These are phyloP conservation scores for Candoia aspera DNA, from an alignment of 2,113 vertebrate genomes.

Conservation along the genomic window DNA sequence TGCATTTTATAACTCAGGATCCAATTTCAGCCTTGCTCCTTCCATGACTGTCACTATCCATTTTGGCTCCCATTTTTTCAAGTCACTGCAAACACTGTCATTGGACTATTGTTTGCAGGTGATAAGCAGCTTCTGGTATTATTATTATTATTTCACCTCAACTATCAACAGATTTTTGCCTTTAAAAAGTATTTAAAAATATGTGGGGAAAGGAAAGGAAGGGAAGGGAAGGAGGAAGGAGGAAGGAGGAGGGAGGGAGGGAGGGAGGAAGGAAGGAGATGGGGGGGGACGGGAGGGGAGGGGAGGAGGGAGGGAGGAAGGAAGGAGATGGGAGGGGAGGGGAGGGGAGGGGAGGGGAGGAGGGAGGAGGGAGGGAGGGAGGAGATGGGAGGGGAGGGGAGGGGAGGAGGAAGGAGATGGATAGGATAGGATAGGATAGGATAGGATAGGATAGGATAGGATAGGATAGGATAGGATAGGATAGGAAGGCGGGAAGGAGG, in stretches of 20 bases:
- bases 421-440: no score
- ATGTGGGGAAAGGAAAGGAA: no score
- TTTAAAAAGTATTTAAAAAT: slow-evolving; percentile 67
- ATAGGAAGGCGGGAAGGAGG: neutral
- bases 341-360: neutral
- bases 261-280: neutral
- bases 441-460: neutral
- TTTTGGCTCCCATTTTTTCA: slow-evolving; percentile 78
- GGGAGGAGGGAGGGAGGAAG: neutral
- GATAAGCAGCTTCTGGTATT: slow-evolving; percentile 71
- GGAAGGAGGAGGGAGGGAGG: rapidly evolving
- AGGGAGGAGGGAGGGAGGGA: no score
- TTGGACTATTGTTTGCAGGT: slow-evolving; percentile 72
- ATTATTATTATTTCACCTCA: slow-evolving; percentile 74
- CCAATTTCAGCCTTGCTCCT: slow-evolving; percentile 79
- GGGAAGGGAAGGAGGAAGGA: neutral
- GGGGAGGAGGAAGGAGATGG: no score
- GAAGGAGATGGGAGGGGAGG: no score
- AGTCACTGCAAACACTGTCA: slow-evolving; percentile 71
- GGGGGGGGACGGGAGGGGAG: neutral
- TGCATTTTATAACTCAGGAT: slow-evolving; percentile 80
- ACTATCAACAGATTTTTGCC: slow-evolving; percentile 69
- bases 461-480: no score
- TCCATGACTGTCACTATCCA: slow-evolving; percentile 78
- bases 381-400: no score